These are phyloP conservation scores for Sinelater perroti DNA, from an alignment of 2,888 invertebrate genomes.

Conservation along the genomic window DNA sequence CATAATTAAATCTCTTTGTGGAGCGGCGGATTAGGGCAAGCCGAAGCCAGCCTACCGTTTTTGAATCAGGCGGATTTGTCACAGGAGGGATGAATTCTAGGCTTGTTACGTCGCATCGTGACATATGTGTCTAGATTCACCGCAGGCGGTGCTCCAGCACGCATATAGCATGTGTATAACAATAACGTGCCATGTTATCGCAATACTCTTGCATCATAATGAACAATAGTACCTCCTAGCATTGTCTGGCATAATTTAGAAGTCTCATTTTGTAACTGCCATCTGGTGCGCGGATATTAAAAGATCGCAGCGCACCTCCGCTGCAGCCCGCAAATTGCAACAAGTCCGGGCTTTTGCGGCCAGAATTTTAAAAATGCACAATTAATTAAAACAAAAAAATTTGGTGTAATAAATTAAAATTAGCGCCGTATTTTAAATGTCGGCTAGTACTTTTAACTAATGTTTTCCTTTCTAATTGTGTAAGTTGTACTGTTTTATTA, in stretches of 20 bases:
- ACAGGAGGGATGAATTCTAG: constrained; percentile 21
- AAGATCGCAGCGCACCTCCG: constrained; percentile 24
- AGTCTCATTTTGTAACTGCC: constrained; percentile 44
- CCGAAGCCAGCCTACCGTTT: constrained; percentile 12
- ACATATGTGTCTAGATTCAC: constrained; percentile 48
- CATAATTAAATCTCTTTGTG: too few species aligned
- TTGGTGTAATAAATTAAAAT: neutral
- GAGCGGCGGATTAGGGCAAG: neutral
- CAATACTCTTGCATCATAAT: constrained; percentile 38
- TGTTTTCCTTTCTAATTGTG: too few species aligned
- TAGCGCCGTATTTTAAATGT: too few species aligned
- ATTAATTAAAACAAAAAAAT: too few species aligned
- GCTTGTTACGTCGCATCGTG: constrained; percentile 39
- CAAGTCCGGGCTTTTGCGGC: constrained; percentile 1
- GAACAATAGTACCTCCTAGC: constrained; percentile 30
- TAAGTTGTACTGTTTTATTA: too few species aligned
- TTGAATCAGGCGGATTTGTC: constrained; percentile 31
- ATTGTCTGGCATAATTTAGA: constrained; percentile 43
- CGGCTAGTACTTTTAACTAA: too few species aligned
- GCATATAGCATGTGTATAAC: constrained; percentile 41
- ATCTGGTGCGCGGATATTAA: constrained; percentile 43
- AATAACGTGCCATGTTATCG: constrained; percentile 38
- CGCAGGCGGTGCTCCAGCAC: constrained; percentile 38
- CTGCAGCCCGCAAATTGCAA: constrained; percentile 6
- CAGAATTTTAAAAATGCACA: constrained; percentile 6